Evolutionary conservation across 2,113 vertebrate genomes (phyloP), one percentile per base, ranked within the genome.

Genomic region (Amblyopsis rosae): DNA sequence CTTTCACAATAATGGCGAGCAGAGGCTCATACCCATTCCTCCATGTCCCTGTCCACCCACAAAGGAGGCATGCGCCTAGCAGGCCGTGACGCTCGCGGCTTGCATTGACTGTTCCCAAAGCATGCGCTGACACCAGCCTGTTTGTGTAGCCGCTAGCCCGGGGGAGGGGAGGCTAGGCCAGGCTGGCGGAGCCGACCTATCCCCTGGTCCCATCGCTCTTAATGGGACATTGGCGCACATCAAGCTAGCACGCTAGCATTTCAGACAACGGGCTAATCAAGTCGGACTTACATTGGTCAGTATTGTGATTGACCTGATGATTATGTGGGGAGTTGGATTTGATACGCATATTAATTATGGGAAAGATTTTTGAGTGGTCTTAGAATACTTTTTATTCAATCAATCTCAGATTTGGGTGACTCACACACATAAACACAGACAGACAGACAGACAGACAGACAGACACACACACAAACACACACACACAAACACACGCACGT

Each of bases 121-220:
- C 69, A 76, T 16, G 67, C 68, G 62, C 74, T 71, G 76, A 83
- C 83, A 85, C 71, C 65, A 61, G 75, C 68, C 82, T 88, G 85
- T 90, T 90, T 87, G 87, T 86, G 82, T 89, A 89, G 82, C 70
- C 60, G 77, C 82, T 82, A 80, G 82, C 13, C 65, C n/a, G 58
- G 72, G 76, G 76, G 77, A 75, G 70, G 79, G 70, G 73, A 64
- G 64, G 41, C 51, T 47, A 33, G 67, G 59, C 61, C 60, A 58
- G 69, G 65, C 62, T 46, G 68, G 57, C 26, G 35, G 59, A 45
- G 62, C n/a, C 17, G 33, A 15, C 54, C 47, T 19, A 16, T 26
- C 47, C 26, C 62, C 26, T 69, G 67, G 62, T 59, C 33, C 12
- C 58, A 46, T 62, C 12, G n/a, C 58, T 80, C 74, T 76, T 67